Evolutionary conservation across 2,888 invertebrate species (phyloP), one percentile per base, ranked within the genome.

Genomic region (Argyra leucocephala): DNA sequence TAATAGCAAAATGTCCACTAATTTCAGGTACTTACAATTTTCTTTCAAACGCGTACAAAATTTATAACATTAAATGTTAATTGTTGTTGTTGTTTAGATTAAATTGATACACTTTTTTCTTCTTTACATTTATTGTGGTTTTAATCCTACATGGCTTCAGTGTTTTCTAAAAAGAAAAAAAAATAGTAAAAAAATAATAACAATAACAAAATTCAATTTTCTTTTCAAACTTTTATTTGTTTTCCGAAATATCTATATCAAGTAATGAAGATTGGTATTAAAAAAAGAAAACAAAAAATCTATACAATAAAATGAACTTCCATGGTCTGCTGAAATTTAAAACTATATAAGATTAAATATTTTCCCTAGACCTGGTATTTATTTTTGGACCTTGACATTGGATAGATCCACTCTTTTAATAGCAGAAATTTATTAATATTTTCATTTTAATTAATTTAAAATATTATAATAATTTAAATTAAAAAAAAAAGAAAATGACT

Each of bases 311-410:
- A 48, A 48, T 48, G 18, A 48, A 48, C 48, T 48, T 48, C 48
- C 48, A 61, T 61, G 61, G 26, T 31, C 24, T 21, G 24, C 10
- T 61, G 61, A 26, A 1, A 61, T 21, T 61, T 61, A 21, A 61
- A 61, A 61, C 61, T 61, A 61, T 61, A 61, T 61, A 61, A 61
- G 61, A 31, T 58, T n/a, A 7, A 31, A 48, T 10, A 61, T 61
- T 61, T 61, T 31, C 61, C 9, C 18, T 2, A 61, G 3, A 31
- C 24, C 10, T 61, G 26, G 24, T 31, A 61, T 61, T 61, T 24
- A 31, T n/a, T 15, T 59, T 23, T 59, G 12, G 59, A 59, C 23
- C 59, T 59, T 59, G 22, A 59, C 12, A 59, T 59, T 59, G 59
- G 12, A 59, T 59, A 59, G 15, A 59, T 18, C 23, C 7, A 2